Evolutionary conservation across 2,888 invertebrate genomes (phyloP), one percentile per base, ranked within the genome.

Genomic region (Acrocera orbiculus): DNA sequence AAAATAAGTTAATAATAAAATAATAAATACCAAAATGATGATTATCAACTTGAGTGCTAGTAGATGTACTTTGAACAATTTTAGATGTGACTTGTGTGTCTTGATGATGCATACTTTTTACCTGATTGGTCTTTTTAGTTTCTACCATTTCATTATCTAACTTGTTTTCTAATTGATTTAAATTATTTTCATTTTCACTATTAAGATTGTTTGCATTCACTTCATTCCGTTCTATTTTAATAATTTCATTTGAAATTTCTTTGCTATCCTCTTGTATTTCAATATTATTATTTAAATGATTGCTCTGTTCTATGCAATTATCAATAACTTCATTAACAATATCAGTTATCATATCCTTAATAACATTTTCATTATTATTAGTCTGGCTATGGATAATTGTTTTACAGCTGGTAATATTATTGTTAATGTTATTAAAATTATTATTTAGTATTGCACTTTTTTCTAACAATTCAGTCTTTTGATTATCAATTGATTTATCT

Each of bases 1-100:
- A n/a, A n/a, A n/a, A n/a, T n/a, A n/a, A n/a, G n/a, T n/a, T n/a
- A n/a, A 5, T 30, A 26, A 3, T 8, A 27, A 27, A n/a, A 25
- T 25, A 20, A 13, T 26, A 52, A 67, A 67, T 63, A 83, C 83
- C 81, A 51, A 83, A 83, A 62, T 81, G 77, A 65, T 78, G 77
- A 29, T 77, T 76, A 58, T 85, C 83, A 46, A 82, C 80, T 68
- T 83, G 83, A 7, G 80, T 80, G 44, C 78, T 77, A 28, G 81
- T 73, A 62, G n/a, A n/a, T n/a, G n/a, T n/a, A n/a, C n/a, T n/a
- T n/a, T n/a, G n/a, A n/a, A n/a, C n/a, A n/a, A n/a, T n/a, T n/a
- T n/a, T n/a, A n/a, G n/a, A n/a, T n/a, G n/a, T n/a, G n/a, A n/a
- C n/a, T n/a, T n/a, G n/a, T n/a, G n/a, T n/a, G n/a, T n/a, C n/a